Evolutionary conservation across 2,113 vertebrate species (phyloP), one percentile per base, ranked within the genome.

Genomic region (Micromys minutus): DNA sequence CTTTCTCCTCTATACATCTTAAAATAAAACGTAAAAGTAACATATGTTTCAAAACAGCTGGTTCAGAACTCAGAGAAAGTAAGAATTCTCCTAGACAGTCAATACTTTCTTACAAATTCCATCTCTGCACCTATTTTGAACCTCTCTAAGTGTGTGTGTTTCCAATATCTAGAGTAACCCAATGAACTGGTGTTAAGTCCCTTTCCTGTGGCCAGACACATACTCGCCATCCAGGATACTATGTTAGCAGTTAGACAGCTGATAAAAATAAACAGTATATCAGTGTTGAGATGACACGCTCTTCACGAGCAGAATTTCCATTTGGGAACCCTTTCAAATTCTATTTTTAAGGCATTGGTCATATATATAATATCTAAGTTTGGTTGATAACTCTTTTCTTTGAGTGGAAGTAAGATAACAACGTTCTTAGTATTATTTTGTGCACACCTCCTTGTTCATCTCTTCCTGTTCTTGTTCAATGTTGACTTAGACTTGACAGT

Each of bases 11-110:
- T 81, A 24, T 92, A 67, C 86, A 84, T 88, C 90, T 90, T 95
- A 94, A 97, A 96, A 89, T 96, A 88, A 96, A 91, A 89, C 96
- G 65, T 91, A 97, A 94, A 88, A 59, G 93, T 24, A 86, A 89
- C 88, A 95, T 95, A 89, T 91, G 88, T 83, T 93, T 96, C 87
- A 92, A 67, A 85, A 6, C 95, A 87, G 67, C 96, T 96, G 89
- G 89, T 80, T 97, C 45, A 65, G 19, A 91, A 92, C 11, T 90
- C 80, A 65, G 1, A 83, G 88, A 94, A 97, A 91, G 94, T 96
- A 90, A 81, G 95, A 97, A 79, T 59, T 87, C 94, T 96, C 36
- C 74, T 95, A 80, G 84, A 95, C 57, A 95, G 91, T 26, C 42
- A 45, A 34, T 21, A 39, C 26, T 80, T 45, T 39, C 63, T 72